These are phyloP conservation scores for Hippocampus zosterae DNA, from an alignment of 2,113 vertebrate species.

Conservation along the genomic window DNA sequence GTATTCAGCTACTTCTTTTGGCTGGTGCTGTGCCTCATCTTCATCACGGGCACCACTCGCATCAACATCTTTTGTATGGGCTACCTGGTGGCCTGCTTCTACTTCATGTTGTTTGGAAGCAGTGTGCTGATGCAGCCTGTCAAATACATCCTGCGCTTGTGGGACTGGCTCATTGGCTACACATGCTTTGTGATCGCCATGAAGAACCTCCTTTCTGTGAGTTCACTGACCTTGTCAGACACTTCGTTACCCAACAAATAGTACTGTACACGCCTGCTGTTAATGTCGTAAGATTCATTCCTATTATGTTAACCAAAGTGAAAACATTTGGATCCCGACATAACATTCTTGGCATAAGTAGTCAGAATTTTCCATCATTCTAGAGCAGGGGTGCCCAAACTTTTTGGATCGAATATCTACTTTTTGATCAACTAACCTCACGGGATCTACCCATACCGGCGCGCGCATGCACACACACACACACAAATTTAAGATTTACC, in stretches of 20 bases:
- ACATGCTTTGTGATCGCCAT: conserved; percentile 69
- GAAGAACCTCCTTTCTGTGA: conserved; percentile 74
- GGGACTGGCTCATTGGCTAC: conserved; percentile 73
- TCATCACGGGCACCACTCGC: conserved; percentile 72
- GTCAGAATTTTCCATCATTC: too few relatives aligned
- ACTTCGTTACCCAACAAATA: background rate
- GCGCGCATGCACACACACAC: too few relatives aligned
- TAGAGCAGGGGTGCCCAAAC: too few relatives aligned
- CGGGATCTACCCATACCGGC: too few relatives aligned
- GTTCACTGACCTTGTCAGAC: conserved; percentile 5
- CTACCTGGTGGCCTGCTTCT: conserved; percentile 76
- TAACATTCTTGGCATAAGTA: too few relatives aligned
- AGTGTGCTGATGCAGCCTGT: conserved; percentile 71
- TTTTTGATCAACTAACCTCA: too few relatives aligned
- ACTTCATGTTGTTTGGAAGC: conserved; percentile 74
- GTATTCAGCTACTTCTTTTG: conserved; percentile 77
- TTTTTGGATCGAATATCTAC: too few relatives aligned
- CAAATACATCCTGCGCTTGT: conserved; percentile 61
- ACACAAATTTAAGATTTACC: too few relatives aligned
- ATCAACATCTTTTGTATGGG: conserved; percentile 73
- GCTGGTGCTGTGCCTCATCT: conserved; percentile 78
- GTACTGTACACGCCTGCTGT: background rate
- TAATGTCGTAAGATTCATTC: too few relatives aligned
- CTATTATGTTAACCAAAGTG: too few relatives aligned
- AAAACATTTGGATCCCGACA: too few relatives aligned